phyloP scores from a whole-genome alignment of 2,797 vertebrate species.

The Vireo griseus region DNA sequence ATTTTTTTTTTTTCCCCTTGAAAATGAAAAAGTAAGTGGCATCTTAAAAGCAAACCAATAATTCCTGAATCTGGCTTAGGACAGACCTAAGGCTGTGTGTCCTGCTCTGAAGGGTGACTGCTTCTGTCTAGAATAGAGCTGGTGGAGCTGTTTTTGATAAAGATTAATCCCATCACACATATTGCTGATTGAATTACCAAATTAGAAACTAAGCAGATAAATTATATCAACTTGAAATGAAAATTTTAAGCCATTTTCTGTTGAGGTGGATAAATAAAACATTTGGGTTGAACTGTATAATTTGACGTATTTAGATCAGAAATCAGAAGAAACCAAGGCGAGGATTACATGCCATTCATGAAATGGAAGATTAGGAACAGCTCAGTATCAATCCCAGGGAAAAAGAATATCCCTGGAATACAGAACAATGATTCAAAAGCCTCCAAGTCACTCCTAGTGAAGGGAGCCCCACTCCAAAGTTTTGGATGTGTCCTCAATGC shows the following conservation, averaged over 20 bases:
- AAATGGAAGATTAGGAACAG: not conserved
- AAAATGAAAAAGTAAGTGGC: not conserved
- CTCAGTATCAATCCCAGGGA: not conserved
- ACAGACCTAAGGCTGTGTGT: not conserved
- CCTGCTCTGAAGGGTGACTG: not conserved
- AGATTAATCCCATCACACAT: not conserved
- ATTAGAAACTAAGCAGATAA: not conserved
- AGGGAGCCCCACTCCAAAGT: not conserved
- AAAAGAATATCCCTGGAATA: not conserved
- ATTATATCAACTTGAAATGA: not conserved
- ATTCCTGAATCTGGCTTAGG: not conserved
- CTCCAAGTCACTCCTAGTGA: not conserved
- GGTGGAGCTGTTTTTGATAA: not conserved
- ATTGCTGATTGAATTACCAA: not conserved
- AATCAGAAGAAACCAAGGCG: not conserved
- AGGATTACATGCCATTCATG: fast-evolving
- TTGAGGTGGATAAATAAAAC: not conserved
- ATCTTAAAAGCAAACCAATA: not conserved
- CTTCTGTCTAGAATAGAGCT: not conserved
- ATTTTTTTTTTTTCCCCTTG: not conserved
- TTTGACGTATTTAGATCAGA: not conserved
- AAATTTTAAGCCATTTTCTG: not conserved
- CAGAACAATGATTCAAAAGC: not conserved
- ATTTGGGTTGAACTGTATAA: not conserved
- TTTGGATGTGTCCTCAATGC: not conserved